Percentiles rank a stretch among this genome's conserved stretches.
phyloP scores from a whole-genome alignment of 2,797 vertebrate species.

The Danio albolineatus region DNA sequence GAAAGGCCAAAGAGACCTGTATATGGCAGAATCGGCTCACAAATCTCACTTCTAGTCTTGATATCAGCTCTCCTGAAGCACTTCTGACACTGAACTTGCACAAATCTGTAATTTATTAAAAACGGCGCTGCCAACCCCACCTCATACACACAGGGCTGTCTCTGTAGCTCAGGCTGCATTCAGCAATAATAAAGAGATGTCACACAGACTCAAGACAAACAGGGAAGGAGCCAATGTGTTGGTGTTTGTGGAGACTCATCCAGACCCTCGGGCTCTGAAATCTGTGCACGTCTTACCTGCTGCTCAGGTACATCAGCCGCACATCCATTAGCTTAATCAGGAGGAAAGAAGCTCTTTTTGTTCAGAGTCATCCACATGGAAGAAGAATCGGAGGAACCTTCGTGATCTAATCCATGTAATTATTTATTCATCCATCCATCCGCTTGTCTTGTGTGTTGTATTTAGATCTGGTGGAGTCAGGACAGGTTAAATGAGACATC shows the following conservation, averaged over 20 bases:
- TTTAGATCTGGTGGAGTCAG: conserved; percentile 18
- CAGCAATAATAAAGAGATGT: conserved; percentile 17
- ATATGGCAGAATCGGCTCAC: neutral
- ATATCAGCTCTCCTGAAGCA: neutral
- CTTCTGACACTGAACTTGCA: conserved; percentile 6
- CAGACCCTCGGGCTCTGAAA: conserved; percentile 13
- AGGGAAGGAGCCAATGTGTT: conserved; percentile 25
- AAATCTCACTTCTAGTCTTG: conserved; percentile 1
- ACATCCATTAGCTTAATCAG: conserved; percentile 46
- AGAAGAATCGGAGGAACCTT: neutral
- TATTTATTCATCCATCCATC: conserved; percentile 50
- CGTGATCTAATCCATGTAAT: conserved; percentile 39
- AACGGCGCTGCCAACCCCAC: neutral
- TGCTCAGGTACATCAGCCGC: conserved; percentile 5
- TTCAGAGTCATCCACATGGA: conserved; percentile 45
- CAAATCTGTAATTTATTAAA: conserved; percentile 46
- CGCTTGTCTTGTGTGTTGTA: conserved; percentile 61
- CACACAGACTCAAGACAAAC: conserved; percentile 30
- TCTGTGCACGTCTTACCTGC: conserved; percentile 9
- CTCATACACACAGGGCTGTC: conserved; percentile 19
- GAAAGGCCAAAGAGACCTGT: neutral
- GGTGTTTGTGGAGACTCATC: conserved; percentile 17
- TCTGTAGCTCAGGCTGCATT: conserved; percentile 1
- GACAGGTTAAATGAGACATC: conserved; percentile 9
- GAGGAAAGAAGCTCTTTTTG: conserved; percentile 43